Evolutionary conservation across 1,140 invertebrate genomes (phyloP), one percentile per base, ranked within the genome.

Genomic region (Brachionus asplanchnoidis): DNA sequence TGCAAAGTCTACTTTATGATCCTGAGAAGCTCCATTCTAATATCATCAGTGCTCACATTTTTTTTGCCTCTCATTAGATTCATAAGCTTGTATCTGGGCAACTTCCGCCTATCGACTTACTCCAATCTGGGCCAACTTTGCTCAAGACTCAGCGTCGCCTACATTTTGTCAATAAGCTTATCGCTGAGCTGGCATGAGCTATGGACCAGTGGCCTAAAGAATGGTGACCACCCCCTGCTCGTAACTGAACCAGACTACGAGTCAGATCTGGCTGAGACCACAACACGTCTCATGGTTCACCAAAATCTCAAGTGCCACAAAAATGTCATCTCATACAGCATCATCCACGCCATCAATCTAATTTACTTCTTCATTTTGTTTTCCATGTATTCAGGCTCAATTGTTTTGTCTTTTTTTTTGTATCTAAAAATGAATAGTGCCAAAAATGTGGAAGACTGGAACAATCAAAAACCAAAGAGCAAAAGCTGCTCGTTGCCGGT

Each of bases 1-100:
- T 77, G 73, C 20, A 77, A 77, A 77, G 73, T 77, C 23, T 77
- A 77, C 26, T 77, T 77, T 46, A 77, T 77, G 73, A 12, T 77
- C n/a, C 46, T 77, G 2, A 77, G 73, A 77, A 26, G 42, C 11
- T 77, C 73, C 20, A 77, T 77, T 77, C 28, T 77, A 50, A 50
- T 46, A 4, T 77, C 73, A 12, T 46, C 73, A 11, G 40, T 46
- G 42, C 42, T 77, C 14, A 77, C 44, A 77, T 77, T 28, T 77
- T 20, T 53, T 23, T 50, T 77, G 28, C 20, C 46, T 23, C 4
- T 77, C 2, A 77, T 50, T 11, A 20, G 73, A n/a, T 77, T 50
- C 50, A 36, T 77, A 1, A 50, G 73, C 23, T 50, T 77, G 26
- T 77, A 50, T 11, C 26, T 53, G 3, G 73, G 73, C n/a, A 32